Conservation (phyloP, 2,888 invertebrate genomes). For the Erannis defoliaria region DNA sequence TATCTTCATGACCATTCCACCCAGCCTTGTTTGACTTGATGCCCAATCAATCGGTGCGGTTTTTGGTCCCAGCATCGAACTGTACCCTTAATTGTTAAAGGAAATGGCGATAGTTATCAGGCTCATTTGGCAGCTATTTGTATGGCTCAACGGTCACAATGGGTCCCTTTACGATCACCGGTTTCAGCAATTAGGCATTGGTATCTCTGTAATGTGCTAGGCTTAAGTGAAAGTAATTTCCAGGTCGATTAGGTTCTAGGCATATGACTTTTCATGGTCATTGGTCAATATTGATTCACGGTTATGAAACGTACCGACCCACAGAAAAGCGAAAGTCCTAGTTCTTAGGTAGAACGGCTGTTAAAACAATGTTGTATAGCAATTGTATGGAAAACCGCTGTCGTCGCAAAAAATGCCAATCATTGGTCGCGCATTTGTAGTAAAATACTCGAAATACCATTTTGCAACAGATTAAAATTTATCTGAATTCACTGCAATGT, state of each 20-base stretch:
- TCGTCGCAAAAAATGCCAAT: too few species aligned
- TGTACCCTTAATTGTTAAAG: conserved; percentile 30
- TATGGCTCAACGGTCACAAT: conserved; percentile 34
- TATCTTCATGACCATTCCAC: conserved; percentile 18
- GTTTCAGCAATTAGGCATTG: conserved; percentile 25
- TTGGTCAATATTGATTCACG: not conserved
- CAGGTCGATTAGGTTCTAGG: conserved; percentile 1
- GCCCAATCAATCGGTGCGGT: conserved; percentile 33
- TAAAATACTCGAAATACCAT: too few species aligned
- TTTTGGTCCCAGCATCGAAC: conserved; percentile 26
- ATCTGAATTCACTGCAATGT: too few species aligned
- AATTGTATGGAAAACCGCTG: too few species aligned
- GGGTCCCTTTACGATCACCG: conserved; percentile 27
- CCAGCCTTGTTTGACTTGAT: conserved; percentile 25
- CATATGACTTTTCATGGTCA: not conserved
- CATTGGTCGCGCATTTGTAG: too few species aligned
- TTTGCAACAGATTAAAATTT: too few species aligned
- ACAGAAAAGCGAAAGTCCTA: not conserved
- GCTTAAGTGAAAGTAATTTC: conserved; percentile 15
- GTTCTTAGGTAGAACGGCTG: too few species aligned
- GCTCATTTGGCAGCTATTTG: conserved; percentile 35
- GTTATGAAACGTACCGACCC: not conserved
- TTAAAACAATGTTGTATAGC: too few species aligned
- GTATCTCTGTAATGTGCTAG: conserved; percentile 12
- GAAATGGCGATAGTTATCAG: conserved; percentile 34